A percentile compares a stretch with the other conserved stretches of the same genome.
These are phyloP conservation scores for Scophthalmus maximus DNA, from an alignment of 2,113 vertebrate genomes.

Conservation along the genomic window DNA sequence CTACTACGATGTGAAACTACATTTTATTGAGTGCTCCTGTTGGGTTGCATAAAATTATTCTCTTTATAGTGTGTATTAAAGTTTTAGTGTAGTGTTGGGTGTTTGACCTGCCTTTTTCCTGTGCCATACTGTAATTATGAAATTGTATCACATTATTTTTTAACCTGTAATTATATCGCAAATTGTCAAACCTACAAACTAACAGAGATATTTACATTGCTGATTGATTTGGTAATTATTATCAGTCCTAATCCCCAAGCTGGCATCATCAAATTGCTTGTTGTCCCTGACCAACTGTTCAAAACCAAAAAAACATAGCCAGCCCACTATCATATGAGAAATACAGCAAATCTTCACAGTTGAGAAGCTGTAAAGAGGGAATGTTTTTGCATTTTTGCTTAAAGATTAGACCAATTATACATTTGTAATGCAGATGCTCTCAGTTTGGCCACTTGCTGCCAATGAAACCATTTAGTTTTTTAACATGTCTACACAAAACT, in stretches of 20 bases:
- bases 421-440: neutral
- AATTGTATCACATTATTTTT: neutral
- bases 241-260: too few relatives aligned
- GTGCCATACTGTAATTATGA: neutral
- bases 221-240: too few relatives aligned
- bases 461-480: neutral
- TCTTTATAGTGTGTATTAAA: too few relatives aligned
- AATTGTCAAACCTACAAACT: neutral
- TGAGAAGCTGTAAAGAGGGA: neutral
- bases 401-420: neutral
- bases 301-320: too few relatives aligned
- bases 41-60: too few relatives aligned
- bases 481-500: neutral
- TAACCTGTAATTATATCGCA: neutral
- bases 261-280: too few relatives aligned
- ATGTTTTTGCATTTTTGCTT: neutral
- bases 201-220: too few relatives aligned
- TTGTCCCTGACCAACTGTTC: too few relatives aligned
- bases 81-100: neutral
- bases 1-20: neutral
- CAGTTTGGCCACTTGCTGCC: neutral
- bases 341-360: too few relatives aligned
- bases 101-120: neutral
- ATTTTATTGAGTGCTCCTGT: neutral
- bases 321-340: too few relatives aligned